These are phyloP conservation scores for Callionymus lyra DNA, from an alignment of 2,113 vertebrate species.

Conservation along the genomic window DNA sequence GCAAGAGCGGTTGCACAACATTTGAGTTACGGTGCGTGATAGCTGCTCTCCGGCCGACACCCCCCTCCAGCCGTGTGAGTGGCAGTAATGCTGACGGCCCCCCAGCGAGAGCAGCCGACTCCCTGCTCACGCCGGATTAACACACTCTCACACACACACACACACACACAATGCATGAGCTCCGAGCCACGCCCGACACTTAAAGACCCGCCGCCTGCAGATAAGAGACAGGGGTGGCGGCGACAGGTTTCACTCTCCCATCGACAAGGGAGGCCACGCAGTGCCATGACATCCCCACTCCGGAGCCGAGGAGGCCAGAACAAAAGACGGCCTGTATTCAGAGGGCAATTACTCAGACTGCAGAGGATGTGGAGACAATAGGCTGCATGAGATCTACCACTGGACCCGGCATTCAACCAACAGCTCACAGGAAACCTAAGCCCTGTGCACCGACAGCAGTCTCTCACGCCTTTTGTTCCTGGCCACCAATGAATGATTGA, in stretches of 20 bases:
- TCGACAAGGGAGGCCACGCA: conserved; percentile 52
- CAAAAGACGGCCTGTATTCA: conserved; percentile 64
- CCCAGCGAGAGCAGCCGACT: conserved; percentile 30
- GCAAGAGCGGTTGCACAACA: too few species aligned
- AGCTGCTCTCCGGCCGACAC: conserved; percentile 27
- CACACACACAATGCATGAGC: conserved; percentile 11
- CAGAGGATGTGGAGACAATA: conserved; percentile 66
- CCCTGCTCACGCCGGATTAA: conserved; percentile 40
- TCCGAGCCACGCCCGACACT: conserved; percentile 19
- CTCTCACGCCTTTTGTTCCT: conserved; percentile 54
- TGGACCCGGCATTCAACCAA: conserved; percentile 52
- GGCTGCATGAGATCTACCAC: conserved; percentile 60
- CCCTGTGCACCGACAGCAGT: conserved; percentile 43
- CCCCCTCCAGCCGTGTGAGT: conserved; percentile 27
- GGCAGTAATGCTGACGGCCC: conserved; percentile 32
- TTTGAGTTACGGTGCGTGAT: too few species aligned
- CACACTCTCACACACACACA: too few species aligned
- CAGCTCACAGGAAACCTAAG: conserved; percentile 57
- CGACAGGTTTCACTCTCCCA: conserved; percentile 47
- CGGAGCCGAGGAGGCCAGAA: conserved; percentile 51
- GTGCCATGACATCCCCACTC: conserved; percentile 53
- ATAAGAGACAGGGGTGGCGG: conserved; percentile 38
- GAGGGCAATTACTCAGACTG: conserved; percentile 61
- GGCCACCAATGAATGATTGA: conserved; percentile 10
- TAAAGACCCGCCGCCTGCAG: conserved; percentile 37